Evolutionary conservation across 2,797 vertebrate genomes (phyloP), one percentile per base, ranked within the genome.

Genomic region (Neopelma chrysocephalum): DNA sequence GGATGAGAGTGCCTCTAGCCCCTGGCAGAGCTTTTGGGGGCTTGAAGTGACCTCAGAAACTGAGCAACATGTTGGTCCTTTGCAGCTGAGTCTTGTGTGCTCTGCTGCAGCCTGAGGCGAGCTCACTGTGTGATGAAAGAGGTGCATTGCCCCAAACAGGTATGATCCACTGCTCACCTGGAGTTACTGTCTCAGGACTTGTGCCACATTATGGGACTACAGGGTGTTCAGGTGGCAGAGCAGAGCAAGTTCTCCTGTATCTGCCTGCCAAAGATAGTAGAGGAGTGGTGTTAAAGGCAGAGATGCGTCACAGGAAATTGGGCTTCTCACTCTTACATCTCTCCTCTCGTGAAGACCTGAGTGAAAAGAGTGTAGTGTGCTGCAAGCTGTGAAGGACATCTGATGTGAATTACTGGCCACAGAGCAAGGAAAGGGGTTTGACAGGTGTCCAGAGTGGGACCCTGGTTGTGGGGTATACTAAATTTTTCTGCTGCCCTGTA

Each of bases 251-350:
- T 42, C 42, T 72, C 66, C 66, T 65, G 6, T 32, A 22, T 31
- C 29, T 66, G 34, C 60, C 60, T 56, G 40, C 31, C 26, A 34
- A 58, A 86, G 34, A 15, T 0, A 16, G 31, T 0, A 4, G 1
- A 2, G 23, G 26, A 54, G 43, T 1, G n/a, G 12, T 4, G 80
- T 14, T 45, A 51, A 43, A 89, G 32, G 43, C 64, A 80, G 45
- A 53, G 71, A 25, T 1, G 0, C 0, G 2, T 19, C 77, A 23
- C 56, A 31, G 69, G 60, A 56, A 29, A 40, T 0, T 15, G 16
- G 15, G 27, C 9, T 83, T 25, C 72, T 86, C 0, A 0, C 12
- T 60, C 45, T 36, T 14, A 1, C 9, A 27, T 34, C 56, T 70
- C 47, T 40, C 22, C 26, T 73, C 29, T 15, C 0, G 6, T 29